phyloP scores from a whole-genome alignment of 2,888 invertebrate species.

The Maniola hyperantus region DNA sequence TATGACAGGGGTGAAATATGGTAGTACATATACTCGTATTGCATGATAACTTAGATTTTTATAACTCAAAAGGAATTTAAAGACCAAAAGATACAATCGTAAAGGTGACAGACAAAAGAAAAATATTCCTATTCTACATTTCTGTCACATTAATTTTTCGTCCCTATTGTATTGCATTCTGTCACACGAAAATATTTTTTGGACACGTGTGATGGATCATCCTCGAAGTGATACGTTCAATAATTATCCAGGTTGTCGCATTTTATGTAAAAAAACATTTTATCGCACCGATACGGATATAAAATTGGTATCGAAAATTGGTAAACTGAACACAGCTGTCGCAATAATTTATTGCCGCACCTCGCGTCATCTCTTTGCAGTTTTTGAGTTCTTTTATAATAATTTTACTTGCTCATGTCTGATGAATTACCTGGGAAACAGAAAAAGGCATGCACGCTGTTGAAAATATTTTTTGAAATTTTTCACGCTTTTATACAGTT shows the following conservation, averaged over 20 bases:
- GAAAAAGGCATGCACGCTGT: neutral
- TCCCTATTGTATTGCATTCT: neutral
- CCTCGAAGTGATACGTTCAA: constrained; percentile 25
- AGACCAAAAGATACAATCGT: too few relatives aligned
- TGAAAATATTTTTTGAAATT: neutral
- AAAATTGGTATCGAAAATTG: constrained; percentile 16
- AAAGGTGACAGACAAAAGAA: too few relatives aligned
- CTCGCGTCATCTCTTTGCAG: constrained; percentile 2
- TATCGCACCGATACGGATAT: constrained; percentile 17
- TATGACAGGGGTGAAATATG: too few relatives aligned
- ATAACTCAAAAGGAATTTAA: too few relatives aligned
- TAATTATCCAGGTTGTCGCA: constrained; percentile 22
- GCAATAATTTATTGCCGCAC: neutral
- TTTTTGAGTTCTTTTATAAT: neutral
- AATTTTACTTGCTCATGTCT: neutral
- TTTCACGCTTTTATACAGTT: too few relatives aligned
- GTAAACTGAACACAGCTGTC: constrained; percentile 12
- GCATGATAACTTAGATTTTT: too few relatives aligned
- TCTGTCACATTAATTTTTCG: neutral
- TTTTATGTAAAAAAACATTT: constrained; percentile 26
- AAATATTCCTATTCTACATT: neutral
- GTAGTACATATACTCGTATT: too few relatives aligned
- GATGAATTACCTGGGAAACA: neutral
- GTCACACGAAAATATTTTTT: neutral
- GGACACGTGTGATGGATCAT: constrained; percentile 23